phyloP scores from a whole-genome alignment of 2,888 invertebrate genomes.

The Lasiommata megera region DNA sequence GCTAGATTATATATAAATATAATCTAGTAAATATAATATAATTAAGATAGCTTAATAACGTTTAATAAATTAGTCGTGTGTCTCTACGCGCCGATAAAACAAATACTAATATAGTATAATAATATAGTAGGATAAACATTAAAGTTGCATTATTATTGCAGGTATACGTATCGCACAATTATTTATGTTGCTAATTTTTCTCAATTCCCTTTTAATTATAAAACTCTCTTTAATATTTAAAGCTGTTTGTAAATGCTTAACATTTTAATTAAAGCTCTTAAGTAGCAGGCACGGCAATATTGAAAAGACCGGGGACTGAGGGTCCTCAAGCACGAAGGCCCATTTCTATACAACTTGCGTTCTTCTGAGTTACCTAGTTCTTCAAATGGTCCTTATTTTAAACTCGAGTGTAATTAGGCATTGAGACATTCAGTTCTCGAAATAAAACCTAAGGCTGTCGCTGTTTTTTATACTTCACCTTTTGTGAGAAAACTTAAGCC shows the following conservation, averaged over 20 bases:
- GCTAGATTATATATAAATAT: no score
- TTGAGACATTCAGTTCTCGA: constrained; percentile 24
- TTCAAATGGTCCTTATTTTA: constrained; percentile 20
- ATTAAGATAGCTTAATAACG: no score
- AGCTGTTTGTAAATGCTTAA: constrained; percentile 50
- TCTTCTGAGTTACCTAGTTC: constrained; percentile 25
- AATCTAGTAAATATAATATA: no score
- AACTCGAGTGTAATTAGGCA: constrained; percentile 26
- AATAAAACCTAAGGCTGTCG: constrained; percentile 18
- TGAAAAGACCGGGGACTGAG: constrained; percentile 31
- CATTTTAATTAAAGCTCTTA: constrained; percentile 67
- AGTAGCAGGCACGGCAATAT: constrained; percentile 38
- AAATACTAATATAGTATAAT: no score
- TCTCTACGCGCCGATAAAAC: no score
- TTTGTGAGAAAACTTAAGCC: constrained; percentile 2
- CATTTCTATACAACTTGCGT: constrained; percentile 29
- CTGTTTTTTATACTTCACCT: constrained; percentile 3
- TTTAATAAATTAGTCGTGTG: no score
- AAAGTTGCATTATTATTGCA: no score
- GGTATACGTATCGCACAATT: not conserved
- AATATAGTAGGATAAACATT: no score
- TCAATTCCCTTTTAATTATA: constrained; percentile 22
- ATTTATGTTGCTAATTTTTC: constrained; percentile 17
- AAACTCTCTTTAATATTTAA: constrained; percentile 32
- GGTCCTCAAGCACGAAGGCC: constrained; percentile 21